Conservation (phyloP, 92 coral and sea anemone species). For the Zoanthus sociatus region DNA sequence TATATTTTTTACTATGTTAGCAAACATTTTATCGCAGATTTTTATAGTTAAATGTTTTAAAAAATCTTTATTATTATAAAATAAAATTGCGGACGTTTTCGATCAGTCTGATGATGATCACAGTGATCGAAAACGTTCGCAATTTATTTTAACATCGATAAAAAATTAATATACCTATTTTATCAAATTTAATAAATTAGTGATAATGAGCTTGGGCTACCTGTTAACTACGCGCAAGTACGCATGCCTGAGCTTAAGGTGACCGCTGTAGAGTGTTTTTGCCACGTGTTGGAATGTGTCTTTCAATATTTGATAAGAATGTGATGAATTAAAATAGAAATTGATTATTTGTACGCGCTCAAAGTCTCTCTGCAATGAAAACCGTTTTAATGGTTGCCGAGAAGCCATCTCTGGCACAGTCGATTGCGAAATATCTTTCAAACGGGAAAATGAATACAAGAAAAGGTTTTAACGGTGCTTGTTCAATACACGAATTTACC, state of each 20-base stretch:
- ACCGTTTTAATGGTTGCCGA: slow-evolving; percentile 99
- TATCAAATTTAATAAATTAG: too few species aligned
- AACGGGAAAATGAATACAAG: slow-evolving; percentile 82
- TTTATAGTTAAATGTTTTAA: too few species aligned
- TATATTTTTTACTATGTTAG: too few species aligned
- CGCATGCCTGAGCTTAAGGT: slow-evolving; percentile 9
- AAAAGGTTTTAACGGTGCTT: slow-evolving; percentile 92
- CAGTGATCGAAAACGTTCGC: too few species aligned
- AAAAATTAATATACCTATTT: too few species aligned
- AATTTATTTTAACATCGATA: too few species aligned
- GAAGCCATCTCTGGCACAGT: slow-evolving; percentile 98
- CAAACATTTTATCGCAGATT: too few species aligned
- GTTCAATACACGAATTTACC: slow-evolving; percentile 92
- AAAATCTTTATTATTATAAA: too few species aligned
- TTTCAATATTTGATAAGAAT: slow-evolving; percentile 32
- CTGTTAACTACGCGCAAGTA: background rate
- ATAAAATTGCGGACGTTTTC: too few species aligned
- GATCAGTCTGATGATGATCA: too few species aligned
- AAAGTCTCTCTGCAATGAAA: slow-evolving; percentile 72
- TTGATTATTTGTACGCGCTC: background rate
- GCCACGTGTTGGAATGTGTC: slow-evolving; percentile 72
- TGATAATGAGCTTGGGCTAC: background rate
- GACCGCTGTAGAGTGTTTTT: slow-evolving; percentile 31
- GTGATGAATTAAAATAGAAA: background rate
- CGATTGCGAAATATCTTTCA: slow-evolving; percentile 92